phyloP scores from a whole-genome alignment of 2,113 vertebrate genomes.

The Neogale vison region DNA sequence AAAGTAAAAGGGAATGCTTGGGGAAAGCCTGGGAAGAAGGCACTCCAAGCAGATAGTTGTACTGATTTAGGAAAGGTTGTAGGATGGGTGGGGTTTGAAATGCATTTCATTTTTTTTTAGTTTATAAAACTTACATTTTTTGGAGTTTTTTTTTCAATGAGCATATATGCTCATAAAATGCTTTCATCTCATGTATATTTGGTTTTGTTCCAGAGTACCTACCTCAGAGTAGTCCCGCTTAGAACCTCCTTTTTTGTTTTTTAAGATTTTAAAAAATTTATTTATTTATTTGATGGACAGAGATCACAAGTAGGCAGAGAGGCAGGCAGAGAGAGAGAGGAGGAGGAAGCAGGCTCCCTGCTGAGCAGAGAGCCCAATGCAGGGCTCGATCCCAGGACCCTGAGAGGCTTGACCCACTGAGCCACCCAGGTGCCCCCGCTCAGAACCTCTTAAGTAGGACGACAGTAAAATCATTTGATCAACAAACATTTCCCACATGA shows the following conservation, averaged over 20 bases:
- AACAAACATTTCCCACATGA: accelerated
- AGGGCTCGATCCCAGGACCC: no score
- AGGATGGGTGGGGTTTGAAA: accelerated
- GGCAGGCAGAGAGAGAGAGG: no score
- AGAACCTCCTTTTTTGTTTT: no score
- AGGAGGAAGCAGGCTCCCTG: no score
- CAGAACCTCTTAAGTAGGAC: background rate
- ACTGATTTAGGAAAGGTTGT: background rate
- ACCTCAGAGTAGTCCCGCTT: background rate
- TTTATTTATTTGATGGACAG: no score
- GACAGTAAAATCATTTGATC: background rate
- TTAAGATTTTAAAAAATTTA: no score
- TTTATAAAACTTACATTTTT: background rate
- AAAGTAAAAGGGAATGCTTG: background rate
- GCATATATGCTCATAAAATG: background rate
- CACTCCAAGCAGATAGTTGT: accelerated
- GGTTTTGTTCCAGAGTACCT: background rate
- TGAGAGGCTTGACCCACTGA: no score
- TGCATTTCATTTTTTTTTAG: background rate
- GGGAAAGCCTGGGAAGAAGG: background rate
- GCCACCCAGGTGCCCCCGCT: background rate
- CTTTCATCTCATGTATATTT: background rate
- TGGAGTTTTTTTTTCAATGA: background rate
- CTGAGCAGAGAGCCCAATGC: no score
- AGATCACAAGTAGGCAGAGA: no score